A percentile compares a stretch with the other conserved stretches of the same genome.
Evolutionary conservation across 1,140 invertebrate genomes (phyloP).

Genomic region (Diuraphis noxia): DNA sequence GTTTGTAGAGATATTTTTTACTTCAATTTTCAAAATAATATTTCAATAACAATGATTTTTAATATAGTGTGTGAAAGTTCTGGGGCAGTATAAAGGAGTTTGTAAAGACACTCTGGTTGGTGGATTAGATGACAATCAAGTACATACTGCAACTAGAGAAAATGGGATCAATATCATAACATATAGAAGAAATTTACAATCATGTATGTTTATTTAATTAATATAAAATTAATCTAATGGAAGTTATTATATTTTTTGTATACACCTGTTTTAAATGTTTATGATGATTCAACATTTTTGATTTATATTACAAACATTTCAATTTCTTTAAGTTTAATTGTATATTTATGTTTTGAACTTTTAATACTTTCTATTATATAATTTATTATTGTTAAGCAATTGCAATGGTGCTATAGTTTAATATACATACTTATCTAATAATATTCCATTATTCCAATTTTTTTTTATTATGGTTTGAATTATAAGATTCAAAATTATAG

Average conservation of each 20-base stretch:
- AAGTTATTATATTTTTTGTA: not conserved
- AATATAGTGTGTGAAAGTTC: conserved; percentile 78
- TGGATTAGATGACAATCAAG: conserved; percentile 76
- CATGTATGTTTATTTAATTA: conserved; percentile 65
- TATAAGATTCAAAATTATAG: not conserved
- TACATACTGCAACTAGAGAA: conserved; percentile 70
- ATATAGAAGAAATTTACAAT: conserved; percentile 73
- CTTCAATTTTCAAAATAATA: conserved; percentile 22
- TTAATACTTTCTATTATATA: not conserved
- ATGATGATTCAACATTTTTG: not conserved
- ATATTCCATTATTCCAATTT: not conserved
- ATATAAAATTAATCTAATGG: not conserved
- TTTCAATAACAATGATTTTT: conserved; percentile 32
- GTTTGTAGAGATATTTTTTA: conserved; percentile 62
- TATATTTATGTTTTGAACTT: not conserved
- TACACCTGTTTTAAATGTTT: not conserved
- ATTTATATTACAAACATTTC: too few relatives aligned
- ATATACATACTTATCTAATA: not conserved
- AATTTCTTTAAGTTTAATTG: too few relatives aligned
- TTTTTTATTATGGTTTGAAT: not conserved
- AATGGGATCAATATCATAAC: conserved; percentile 79
- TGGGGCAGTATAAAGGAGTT: conserved; percentile 82
- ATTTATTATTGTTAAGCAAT: not conserved
- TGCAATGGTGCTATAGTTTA: not conserved
- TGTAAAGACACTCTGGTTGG: conserved; percentile 76